Conservation (phyloP, 2,888 invertebrate species). For the Xanthorhoe spadicearia region DNA sequence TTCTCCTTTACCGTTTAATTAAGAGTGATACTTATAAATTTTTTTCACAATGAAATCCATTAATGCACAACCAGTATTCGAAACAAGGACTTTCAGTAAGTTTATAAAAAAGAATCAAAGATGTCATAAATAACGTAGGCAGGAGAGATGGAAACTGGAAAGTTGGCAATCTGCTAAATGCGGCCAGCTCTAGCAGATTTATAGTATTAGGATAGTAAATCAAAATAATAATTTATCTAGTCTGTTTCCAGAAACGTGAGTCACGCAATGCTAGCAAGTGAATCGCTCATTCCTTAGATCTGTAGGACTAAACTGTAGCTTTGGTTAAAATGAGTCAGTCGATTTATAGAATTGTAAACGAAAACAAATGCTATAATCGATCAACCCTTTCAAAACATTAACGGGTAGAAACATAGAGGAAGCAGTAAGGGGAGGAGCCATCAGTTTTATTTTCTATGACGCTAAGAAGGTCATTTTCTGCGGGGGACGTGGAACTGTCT, state of each 20-base stretch:
- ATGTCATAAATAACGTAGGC: slow-evolving; percentile 3
- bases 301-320: slow-evolving; percentile 4
- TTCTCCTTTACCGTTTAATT: background rate
- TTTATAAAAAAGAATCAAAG: background rate
- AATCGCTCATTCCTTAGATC: slow-evolving; percentile 4
- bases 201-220: slow-evolving; percentile 2
- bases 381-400: slow-evolving; percentile 9
- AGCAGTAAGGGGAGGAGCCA: too few relatives aligned
- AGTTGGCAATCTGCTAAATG: background rate
- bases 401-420: too few relatives aligned
- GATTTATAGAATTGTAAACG: background rate
- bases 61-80: background rate
- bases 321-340: slow-evolving; percentile 13
- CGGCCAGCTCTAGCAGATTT: background rate
- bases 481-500: too few relatives aligned
- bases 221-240: slow-evolving; percentile 2
- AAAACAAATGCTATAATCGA: slow-evolving; percentile 12
- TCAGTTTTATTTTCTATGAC: too few relatives aligned
- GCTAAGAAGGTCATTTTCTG: too few relatives aligned
- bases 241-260: slow-evolving; percentile 9
- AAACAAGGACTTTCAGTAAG: background rate
- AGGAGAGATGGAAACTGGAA: too few relatives aligned
- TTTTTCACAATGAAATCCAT: background rate
- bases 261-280: slow-evolving; percentile 5
- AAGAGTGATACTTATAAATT: background rate